Conservation (phyloP, 2,797 vertebrate genomes). For the Acanthis flammea region DNA sequence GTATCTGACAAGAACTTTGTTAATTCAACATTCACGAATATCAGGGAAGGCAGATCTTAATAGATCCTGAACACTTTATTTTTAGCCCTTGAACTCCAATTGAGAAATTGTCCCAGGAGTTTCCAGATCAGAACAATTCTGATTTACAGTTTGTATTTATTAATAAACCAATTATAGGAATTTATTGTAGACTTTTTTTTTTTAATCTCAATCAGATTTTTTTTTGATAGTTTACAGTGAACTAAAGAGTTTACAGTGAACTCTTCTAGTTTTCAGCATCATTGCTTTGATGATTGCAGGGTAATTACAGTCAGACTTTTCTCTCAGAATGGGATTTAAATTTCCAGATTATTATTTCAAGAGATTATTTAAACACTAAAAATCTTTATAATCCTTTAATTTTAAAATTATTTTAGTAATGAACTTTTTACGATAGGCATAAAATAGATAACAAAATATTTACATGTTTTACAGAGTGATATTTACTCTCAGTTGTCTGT, state of each 20-base stretch:
- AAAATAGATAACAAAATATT: neutral
- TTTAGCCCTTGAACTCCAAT: neutral
- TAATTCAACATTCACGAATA: neutral
- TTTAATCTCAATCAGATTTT: neutral
- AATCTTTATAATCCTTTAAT: neutral
- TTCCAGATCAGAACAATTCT: neutral
- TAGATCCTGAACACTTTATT: neutral
- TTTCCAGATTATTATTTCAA: neutral
- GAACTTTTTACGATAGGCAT: neutral
- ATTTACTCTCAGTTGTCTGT: neutral
- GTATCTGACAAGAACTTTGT: neutral
- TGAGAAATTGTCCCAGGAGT: neutral
- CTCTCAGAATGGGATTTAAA: neutral
- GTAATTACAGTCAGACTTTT: neutral
- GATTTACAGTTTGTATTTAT: neutral
- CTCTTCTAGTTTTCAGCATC: neutral
- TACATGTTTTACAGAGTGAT: neutral
- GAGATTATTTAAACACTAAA: neutral
- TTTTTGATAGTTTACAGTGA: neutral
- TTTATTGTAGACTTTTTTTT: neutral
- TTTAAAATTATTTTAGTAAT: neutral
- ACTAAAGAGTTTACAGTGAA: neutral
- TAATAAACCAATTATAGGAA: neutral
- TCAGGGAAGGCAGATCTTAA: neutral
- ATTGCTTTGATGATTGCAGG: neutral